Percentiles rank a stretch among this genome's conserved stretches.
phyloP scores from a whole-genome alignment of 2,888 invertebrate species.

The Aleiodes testaceus region DNA sequence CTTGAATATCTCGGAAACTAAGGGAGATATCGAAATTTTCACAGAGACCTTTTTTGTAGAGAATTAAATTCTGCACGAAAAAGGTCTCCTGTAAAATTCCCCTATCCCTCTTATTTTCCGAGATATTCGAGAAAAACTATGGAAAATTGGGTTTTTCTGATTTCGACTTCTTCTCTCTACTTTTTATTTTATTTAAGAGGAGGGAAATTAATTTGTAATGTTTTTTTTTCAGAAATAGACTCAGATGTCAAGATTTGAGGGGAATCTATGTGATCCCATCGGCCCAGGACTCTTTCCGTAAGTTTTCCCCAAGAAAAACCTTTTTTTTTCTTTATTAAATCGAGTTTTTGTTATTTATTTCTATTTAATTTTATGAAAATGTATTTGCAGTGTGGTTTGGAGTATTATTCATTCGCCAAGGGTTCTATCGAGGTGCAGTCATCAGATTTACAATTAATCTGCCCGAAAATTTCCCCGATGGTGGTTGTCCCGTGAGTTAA shows the following conservation, averaged over 20 bases:
- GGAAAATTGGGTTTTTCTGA: not conserved
- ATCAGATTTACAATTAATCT: conserved; percentile 91
- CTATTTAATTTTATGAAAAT: not conserved
- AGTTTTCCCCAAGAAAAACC: conserved; percentile 69
- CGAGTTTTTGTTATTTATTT: too few species aligned
- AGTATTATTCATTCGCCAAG: conserved; percentile 90
- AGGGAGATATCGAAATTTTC: conserved; percentile 22
- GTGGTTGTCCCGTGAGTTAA: conserved; percentile 85
- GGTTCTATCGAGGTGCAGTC: conserved; percentile 90
- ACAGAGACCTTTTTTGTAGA: conserved; percentile 1
- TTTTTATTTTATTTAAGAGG: not conserved
- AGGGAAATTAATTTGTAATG: conserved; percentile 15
- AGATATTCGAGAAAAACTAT: not conserved
- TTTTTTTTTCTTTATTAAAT: not conserved
- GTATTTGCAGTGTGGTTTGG: conserved; percentile 89
- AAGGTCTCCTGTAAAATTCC: not conserved
- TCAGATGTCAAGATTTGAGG: conserved; percentile 87
- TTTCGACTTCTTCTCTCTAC: too few species aligned
- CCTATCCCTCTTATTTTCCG: too few species aligned
- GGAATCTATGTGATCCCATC: conserved; percentile 96
- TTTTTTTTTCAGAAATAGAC: conserved; percentile 81
- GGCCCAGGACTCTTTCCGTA: conserved; percentile 85
- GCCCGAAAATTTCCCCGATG: conserved; percentile 91
- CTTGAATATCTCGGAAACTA: not conserved
- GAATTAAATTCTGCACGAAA: conserved; percentile 9